A percentile compares a stretch with the other conserved stretches of the same genome.
phyloP scores from a whole-genome alignment of 2,888 invertebrate genomes.

The Gerris lacustris region DNA sequence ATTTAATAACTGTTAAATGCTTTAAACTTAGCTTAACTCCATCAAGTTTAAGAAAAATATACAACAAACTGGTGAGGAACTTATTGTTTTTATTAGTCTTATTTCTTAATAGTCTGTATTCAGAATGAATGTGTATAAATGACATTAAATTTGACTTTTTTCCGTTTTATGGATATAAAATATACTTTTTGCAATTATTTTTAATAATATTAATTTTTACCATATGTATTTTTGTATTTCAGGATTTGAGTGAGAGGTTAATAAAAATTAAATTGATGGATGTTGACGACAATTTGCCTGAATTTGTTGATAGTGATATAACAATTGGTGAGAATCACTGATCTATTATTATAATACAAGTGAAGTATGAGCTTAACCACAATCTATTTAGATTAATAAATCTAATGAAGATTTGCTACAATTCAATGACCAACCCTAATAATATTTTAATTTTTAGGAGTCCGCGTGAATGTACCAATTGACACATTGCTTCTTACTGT shows the following conservation, averaged over 20 bases:
- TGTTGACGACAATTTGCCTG: conserved; percentile 61
- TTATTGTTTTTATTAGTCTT: too few species aligned
- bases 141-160: too few species aligned
- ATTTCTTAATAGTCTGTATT: too few species aligned
- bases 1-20: conserved; percentile 55
- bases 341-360: too few species aligned
- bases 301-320: conserved; percentile 49
- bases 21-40: conserved; percentile 41
- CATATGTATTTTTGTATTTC: conserved; percentile 30
- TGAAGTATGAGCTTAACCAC: too few species aligned
- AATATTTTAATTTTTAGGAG: conserved; percentile 38
- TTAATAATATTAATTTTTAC: not conserved
- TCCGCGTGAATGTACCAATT: conserved; percentile 59
- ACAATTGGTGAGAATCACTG: conserved; percentile 43
- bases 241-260: conserved; percentile 57
- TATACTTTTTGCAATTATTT: too few species aligned
- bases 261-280: conserved; percentile 52
- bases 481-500: conserved; percentile 56
- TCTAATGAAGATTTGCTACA: too few species aligned
- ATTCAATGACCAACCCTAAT: too few species aligned
- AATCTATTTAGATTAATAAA: too few species aligned
- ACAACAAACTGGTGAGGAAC: conserved; percentile 46
- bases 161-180: too few species aligned
- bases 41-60: conserved; percentile 40
- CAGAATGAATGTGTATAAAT: too few species aligned